phyloP scores from a whole-genome alignment of 2,797 vertebrate species.

The Rhincodon typus region DNA sequence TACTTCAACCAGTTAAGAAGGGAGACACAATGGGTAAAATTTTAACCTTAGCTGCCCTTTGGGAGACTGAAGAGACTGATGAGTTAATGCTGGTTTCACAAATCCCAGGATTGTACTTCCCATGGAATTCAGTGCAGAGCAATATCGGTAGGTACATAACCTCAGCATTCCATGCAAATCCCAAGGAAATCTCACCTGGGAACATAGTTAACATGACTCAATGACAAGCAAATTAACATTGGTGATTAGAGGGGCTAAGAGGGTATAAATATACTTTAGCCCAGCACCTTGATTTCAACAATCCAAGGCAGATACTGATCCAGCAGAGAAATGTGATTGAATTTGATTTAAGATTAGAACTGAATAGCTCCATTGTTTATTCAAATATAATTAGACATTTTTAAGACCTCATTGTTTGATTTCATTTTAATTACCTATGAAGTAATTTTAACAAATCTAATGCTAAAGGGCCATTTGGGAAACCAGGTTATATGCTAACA shows the following conservation, averaged over 20 bases:
- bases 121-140: background rate
- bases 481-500: background rate
- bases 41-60: background rate
- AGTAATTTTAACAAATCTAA: background rate
- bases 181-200: no score
- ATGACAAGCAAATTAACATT: background rate
- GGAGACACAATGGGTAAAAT: background rate
- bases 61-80: background rate
- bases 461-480: background rate
- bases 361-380: background rate
- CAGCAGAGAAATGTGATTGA: background rate
- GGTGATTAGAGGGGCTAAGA: background rate
- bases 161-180: background rate
- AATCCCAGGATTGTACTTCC: background rate
- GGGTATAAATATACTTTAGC: background rate
- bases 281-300: background rate
- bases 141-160: background rate
- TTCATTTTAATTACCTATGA: background rate
- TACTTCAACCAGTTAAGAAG: background rate
- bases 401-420: background rate
- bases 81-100: background rate
- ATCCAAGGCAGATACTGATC: background rate
- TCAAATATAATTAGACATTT: background rate
- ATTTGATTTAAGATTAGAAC: background rate
- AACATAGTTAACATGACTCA: background rate